Evolutionary conservation across 2,113 vertebrate species (phyloP), one percentile per base, ranked within the genome.

Genomic region (Sphaerodactylus townsendi): DNA sequence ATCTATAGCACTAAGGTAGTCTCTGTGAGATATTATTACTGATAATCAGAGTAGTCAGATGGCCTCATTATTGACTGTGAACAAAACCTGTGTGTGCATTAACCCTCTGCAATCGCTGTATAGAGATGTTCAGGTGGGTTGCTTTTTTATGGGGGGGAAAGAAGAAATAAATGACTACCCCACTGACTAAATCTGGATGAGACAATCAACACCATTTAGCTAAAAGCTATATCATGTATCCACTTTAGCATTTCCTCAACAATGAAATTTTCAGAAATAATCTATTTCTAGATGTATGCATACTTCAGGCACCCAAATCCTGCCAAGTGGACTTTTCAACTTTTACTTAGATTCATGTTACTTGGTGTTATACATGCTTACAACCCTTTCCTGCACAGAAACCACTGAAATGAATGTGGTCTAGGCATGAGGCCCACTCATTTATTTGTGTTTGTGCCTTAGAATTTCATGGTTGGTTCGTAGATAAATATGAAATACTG

Each of bases 11-110:
- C n/a, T 72, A 64, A 73, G 23, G 59, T 80, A 85, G 69, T 72
- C 90, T 92, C 75, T 83, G 86, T 10, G 37, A 39, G 53, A 17
- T 1, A 62, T 30, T 81, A 2, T 23, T 44, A 69, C 5, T 59
- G 44, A 84, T 48, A 46, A 82, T 10, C 33, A 87, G 11, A 39
- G 79, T 72, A 65, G 0, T 2, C 37, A 73, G 78, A 87, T 83
- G 3, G 35, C 2, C 28, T 48, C 0, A 6, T 33, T 70, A 50
- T 2, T 33, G 13, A 0, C 69, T 91, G 65, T 79, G 50, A 48
- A 9, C 84, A 88, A 77, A 44, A 53, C n/a, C 21, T 35, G 19
- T 11, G 11, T 53, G 4, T 48, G 48, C 17, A 19, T 21, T 19
- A 5, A 53, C 46, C 48, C 44, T 74, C 48, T 74, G 48, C 30